Evolutionary conservation across 2,888 invertebrate genomes (phyloP).

Genomic region (Ichneumoninae sp.): DNA sequence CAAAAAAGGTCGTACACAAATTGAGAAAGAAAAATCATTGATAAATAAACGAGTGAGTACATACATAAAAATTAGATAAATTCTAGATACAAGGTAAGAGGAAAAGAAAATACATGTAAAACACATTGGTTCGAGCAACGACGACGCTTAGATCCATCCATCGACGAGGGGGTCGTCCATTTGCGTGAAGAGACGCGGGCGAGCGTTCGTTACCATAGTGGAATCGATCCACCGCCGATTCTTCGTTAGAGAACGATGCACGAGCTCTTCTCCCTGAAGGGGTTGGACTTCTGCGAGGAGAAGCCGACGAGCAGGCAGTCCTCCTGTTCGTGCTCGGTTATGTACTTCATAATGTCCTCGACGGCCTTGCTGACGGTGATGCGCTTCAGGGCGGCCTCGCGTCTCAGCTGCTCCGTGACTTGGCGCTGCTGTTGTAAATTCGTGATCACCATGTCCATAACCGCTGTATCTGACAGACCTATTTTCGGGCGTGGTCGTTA

Average conservation of each 20-base stretch:
- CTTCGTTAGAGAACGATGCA: slow-evolving; percentile 91
- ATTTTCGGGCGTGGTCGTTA: slow-evolving; percentile 86
- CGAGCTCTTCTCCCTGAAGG: slow-evolving; percentile 96
- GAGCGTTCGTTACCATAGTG: slow-evolving; percentile 24
- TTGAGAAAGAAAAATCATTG: not conserved
- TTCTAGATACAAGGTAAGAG: not conserved
- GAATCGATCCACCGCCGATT: slow-evolving; percentile 31
- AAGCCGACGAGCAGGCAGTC: slow-evolving; percentile 97
- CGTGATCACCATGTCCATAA: slow-evolving; percentile 97
- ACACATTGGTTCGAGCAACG: slow-evolving; percentile 5
- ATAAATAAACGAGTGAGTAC: slow-evolving; percentile 13
- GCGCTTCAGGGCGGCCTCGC: slow-evolving; percentile 95
- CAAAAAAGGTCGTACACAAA: not conserved
- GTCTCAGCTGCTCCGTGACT: slow-evolving; percentile 96
- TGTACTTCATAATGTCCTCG: slow-evolving; percentile 95
- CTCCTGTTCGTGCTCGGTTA: slow-evolving; percentile 95
- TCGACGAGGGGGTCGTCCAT: slow-evolving; percentile 2
- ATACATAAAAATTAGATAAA: not conserved
- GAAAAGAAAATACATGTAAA: slow-evolving; percentile 4
- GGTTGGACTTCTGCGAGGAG: slow-evolving; percentile 97
- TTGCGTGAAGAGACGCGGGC: not conserved
- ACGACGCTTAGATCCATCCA: slow-evolving; percentile 13
- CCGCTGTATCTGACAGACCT: slow-evolving; percentile 95
- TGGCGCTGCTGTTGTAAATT: slow-evolving; percentile 97
- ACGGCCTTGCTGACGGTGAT: slow-evolving; percentile 95